Base-by-base conservation (phyloP, 2,113 vertebrate species). In the Enhydra lutris region DNA sequence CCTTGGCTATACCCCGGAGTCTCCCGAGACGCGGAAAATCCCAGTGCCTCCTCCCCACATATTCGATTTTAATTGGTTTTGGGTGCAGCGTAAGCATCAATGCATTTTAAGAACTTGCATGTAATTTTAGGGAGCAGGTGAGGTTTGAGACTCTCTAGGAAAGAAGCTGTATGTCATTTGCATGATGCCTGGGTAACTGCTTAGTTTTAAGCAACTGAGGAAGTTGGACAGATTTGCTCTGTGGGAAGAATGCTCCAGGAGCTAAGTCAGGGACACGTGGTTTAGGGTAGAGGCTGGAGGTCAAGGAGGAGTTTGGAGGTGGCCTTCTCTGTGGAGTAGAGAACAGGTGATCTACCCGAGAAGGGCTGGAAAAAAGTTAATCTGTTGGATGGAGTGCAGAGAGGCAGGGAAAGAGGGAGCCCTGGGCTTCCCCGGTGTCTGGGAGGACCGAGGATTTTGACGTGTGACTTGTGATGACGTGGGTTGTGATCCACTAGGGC, bases 341-440 rank as follows among this genome's bases (percentile, higher is more conserved):
- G 52, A 34, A 82, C 10, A n/a, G 89, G 3, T 9, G 65, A 20
- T 4, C 1, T 4, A 50, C 4, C 6, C 17, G 39, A 71, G 13
- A 50, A 24, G 31, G 34, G 2, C 11, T 1, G 1, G 12, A 15
- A 0, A 24, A 17, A 15, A 23, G 9, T 20, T 3, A 4, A 21
- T 11, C 8, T 36, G 15, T 26, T 61, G 17, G 11, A 17, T 1
- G 5, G 36, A 55, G 12, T 18, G 7, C 57, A 50, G 47, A 1
- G 76, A 55, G 76, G 1, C 52, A 29, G 63, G 29, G 55, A 2
- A 9, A 20, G 15, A 6, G 18, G 4, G 29, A 23, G 29, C 2
- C 4, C 6, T 4, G 6, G 5, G n/a, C 21, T n/a, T 34, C 36
- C 65, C 7, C 11, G 8, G 67, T 4, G 15, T 36, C 21, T 17